These are phyloP conservation scores for Oreochromis mossambicus DNA, from an alignment of 2,797 vertebrate genomes.

Conservation along the genomic window DNA sequence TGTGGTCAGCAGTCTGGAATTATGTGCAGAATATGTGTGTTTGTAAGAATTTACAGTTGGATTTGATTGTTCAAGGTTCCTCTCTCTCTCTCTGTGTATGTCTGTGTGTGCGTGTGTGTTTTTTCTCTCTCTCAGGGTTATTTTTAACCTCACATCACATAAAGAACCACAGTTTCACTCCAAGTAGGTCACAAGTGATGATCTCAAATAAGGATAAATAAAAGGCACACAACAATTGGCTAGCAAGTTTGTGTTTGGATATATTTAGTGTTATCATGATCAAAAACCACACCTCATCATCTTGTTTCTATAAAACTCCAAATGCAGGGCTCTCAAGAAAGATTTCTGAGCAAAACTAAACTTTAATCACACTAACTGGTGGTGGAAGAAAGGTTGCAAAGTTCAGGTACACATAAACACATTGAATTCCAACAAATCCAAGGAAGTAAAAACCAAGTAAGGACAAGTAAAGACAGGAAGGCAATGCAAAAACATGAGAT, in stretches of 20 bases:
- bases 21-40: background rate
- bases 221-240: background rate
- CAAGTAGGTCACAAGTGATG: constrained; percentile 65
- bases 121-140: constrained; percentile 28
- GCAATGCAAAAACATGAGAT: background rate
- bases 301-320: background rate
- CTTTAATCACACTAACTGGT: background rate
- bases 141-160: constrained; percentile 51
- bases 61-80: constrained; percentile 1
- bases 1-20: constrained; percentile 26
- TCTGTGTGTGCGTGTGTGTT: background rate
- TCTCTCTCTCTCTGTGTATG: background rate
- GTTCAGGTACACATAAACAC: background rate
- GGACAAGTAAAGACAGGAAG: background rate
- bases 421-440: background rate
- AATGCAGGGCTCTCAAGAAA: background rate
- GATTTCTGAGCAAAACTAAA: background rate
- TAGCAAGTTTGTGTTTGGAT: background rate
- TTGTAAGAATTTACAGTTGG: constrained; percentile 8
- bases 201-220: constrained; percentile 38
- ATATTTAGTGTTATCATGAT: background rate
- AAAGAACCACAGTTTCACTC: constrained; percentile 45
- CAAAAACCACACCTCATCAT: background rate
- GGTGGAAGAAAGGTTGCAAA: background rate
- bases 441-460: background rate